Evolutionary conservation across 1,140 invertebrate genomes (phyloP).

Genomic region (Drosophila cardini): DNA sequence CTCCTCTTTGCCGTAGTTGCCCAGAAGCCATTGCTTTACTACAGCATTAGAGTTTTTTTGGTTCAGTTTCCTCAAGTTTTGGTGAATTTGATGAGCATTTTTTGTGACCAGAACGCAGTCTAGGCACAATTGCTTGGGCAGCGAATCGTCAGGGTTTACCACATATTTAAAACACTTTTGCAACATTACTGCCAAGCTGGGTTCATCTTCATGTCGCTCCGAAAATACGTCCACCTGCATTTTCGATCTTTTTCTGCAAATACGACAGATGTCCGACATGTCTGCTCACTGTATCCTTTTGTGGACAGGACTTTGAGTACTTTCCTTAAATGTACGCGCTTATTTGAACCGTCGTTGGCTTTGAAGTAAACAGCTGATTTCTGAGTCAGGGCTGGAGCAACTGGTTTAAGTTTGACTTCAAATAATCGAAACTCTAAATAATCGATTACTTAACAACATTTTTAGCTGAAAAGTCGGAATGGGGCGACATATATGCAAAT

Average conservation of each 20-base stretch:
- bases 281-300: not conserved
- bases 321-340: not conserved
- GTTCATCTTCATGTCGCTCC: not conserved
- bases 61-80: not conserved
- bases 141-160: not conserved
- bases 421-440: not conserved
- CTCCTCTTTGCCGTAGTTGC: not conserved
- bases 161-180: not conserved
- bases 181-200: not conserved
- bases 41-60: not conserved
- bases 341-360: not conserved
- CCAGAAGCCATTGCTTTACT: not conserved
- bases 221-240: not conserved
- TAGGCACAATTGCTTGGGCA: not conserved
- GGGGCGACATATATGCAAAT: conserved; percentile 67
- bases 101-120: not conserved
- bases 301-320: not conserved
- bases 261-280: not conserved
- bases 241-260: not conserved
- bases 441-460: not conserved
- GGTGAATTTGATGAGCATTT: not conserved
- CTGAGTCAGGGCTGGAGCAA: not conserved
- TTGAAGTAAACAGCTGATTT: not conserved
- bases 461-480: conserved; percentile 59
- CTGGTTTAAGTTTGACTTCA: not conserved